phyloP scores from a whole-genome alignment of 2,888 invertebrate species.

The Eugnorisma glareosa region DNA sequence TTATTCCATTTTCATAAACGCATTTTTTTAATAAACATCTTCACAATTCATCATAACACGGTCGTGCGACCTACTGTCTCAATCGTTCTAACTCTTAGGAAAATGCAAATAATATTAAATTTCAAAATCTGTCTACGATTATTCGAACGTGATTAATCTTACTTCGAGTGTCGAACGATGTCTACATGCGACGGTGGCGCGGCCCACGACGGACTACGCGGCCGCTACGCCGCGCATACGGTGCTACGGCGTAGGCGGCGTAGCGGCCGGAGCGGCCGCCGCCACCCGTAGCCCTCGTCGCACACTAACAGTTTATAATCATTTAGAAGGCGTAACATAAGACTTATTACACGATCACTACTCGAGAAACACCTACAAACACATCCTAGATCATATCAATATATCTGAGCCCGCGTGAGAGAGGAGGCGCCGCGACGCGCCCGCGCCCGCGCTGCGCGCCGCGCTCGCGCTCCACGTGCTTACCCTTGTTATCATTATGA shows the following conservation, averaged over 20 bases:
- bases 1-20: conserved; percentile 90
- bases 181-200: conserved; percentile 77
- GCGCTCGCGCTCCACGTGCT: conserved; percentile 73
- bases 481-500: conserved; percentile 80
- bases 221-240: conserved; percentile 70
- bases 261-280: conserved; percentile 52
- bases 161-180: conserved; percentile 86
- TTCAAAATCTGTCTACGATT: conserved; percentile 89
- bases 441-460: conserved; percentile 60
- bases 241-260: conserved; percentile 67
- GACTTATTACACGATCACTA: conserved; percentile 89
- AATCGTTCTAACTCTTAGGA: conserved; percentile 90
- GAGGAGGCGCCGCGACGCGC: conserved; percentile 74
- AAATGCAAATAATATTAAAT: conserved; percentile 90
- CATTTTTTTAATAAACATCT: conserved; percentile 90
- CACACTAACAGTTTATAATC: conserved; percentile 78
- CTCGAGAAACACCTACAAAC: conserved; percentile 89
- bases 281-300: conserved; percentile 69
- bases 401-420: conserved; percentile 85
- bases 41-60: conserved; percentile 90
- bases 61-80: conserved; percentile 90
- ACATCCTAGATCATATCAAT: conserved; percentile 91
- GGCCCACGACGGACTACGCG: conserved; percentile 62
- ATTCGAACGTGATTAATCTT: conserved; percentile 89
- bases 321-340: conserved; percentile 89